phyloP scores from a whole-genome alignment of 92 coral and sea anemone genomes.

The Scolanthus callimorphus region DNA sequence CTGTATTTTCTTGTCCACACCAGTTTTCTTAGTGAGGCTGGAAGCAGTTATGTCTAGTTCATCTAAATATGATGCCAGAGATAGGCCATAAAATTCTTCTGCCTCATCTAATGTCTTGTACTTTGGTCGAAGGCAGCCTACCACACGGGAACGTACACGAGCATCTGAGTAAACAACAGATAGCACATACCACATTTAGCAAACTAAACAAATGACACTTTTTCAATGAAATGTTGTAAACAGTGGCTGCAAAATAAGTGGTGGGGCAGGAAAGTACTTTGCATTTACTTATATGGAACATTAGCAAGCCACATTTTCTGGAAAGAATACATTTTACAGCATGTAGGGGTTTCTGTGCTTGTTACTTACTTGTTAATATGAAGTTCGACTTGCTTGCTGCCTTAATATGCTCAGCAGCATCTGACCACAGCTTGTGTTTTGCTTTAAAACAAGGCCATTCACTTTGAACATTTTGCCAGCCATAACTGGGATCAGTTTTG shows the following conservation, averaged over 20 bases:
- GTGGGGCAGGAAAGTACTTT: no score
- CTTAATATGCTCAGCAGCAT: conserved; percentile 6
- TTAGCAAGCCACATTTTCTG: no score
- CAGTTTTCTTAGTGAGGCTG: neutral
- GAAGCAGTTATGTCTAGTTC: neutral
- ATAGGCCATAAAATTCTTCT: conserved; percentile 10
- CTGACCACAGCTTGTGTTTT: conserved; percentile 8
- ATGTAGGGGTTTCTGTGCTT: no score
- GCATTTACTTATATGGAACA: no score
- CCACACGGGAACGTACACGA: conserved; percentile 2
- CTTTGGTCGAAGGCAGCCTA: neutral
- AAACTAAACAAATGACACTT: no score
- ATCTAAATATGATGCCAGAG: conserved; percentile 2
- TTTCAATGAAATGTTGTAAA: no score
- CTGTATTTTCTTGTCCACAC: conserved; percentile 7
- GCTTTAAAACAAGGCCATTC: conserved; percentile 10
- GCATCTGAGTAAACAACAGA: neutral
- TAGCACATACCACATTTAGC: no score
- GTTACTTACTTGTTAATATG: conserved; percentile 8
- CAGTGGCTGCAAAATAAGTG: no score
- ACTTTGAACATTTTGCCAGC: neutral
- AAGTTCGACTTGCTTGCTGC: conserved; percentile 5
- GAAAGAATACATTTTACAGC: no score
- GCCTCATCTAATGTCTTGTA: conserved; percentile 1
- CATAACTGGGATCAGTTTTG: conserved; percentile 16